A percentile compares a stretch with the other conserved stretches of the same genome.
Conservation (phyloP, 2,113 vertebrate genomes). For the Orientallactaga bullata region DNA sequence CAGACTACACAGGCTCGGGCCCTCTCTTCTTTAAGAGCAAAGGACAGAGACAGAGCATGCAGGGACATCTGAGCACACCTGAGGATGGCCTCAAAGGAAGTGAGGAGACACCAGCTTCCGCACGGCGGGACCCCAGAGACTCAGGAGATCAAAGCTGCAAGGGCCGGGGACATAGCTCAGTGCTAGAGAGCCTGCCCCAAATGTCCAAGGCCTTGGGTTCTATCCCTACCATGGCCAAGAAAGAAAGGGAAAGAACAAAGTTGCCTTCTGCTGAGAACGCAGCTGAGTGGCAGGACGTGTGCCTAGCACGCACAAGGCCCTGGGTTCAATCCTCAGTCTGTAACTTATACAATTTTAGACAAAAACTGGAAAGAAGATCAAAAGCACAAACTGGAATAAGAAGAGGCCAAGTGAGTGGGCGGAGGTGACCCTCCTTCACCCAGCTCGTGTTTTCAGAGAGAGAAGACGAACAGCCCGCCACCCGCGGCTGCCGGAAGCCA, state of each 20-base stretch:
- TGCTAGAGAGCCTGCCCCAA: background rate
- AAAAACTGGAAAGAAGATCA: background rate
- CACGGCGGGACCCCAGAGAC: background rate
- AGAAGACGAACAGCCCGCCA: background rate
- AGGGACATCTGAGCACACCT: rapidly evolving
- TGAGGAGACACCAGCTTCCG: background rate
- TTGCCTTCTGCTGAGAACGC: background rate
- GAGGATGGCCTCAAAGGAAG: background rate
- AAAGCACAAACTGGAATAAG: rapidly evolving
- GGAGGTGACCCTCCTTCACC: background rate
- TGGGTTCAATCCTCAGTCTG: background rate
- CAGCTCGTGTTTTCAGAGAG: background rate
- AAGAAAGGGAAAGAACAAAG: background rate
- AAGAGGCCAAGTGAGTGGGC: background rate
- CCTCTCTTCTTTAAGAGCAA: background rate
- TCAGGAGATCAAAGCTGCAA: rapidly evolving
- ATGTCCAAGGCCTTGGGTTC: background rate
- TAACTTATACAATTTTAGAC: background rate
- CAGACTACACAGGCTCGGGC: background rate
- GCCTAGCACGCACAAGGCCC: background rate
- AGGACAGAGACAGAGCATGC: background rate
- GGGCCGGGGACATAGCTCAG: background rate
- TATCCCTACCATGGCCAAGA: background rate
- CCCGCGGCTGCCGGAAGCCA: background rate
- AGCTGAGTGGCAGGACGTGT: background rate